Conservation (phyloP, 1,140 invertebrate species). For the Tetramorium parvispinum region DNA sequence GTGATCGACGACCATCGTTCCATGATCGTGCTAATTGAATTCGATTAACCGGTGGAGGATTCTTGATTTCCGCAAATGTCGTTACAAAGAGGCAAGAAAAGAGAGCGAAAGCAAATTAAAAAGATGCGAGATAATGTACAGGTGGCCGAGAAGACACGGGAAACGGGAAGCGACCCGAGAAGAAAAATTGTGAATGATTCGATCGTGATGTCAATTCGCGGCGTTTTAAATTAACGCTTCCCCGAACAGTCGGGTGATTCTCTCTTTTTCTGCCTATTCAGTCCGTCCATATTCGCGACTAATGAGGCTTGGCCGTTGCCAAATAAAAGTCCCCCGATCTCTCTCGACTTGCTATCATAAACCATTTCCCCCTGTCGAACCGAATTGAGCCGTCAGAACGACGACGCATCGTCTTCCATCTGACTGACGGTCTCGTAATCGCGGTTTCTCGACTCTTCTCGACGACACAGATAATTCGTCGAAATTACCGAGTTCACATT, state of each 20-base stretch:
- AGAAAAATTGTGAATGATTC: slow-evolving; percentile 34
- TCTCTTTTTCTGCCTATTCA: slow-evolving; percentile 61
- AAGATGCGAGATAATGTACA: neutral
- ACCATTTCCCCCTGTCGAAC: slow-evolving; percentile 48
- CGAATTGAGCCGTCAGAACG: slow-evolving; percentile 66
- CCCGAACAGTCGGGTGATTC: neutral
- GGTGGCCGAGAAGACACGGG: neutral
- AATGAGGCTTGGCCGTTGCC: slow-evolving; percentile 60
- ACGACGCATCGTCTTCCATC: slow-evolving; percentile 47
- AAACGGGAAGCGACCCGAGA: neutral
- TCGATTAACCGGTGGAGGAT: slow-evolving; percentile 12
- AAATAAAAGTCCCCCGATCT: slow-evolving; percentile 58
- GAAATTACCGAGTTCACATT: slow-evolving; percentile 14
- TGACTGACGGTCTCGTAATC: slow-evolving; percentile 70
- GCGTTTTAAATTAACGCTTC: slow-evolving; percentile 65
- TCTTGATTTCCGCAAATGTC: slow-evolving; percentile 28
- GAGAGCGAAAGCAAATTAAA: slow-evolving; percentile 60
- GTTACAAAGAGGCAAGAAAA: neutral
- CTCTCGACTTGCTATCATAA: slow-evolving; percentile 51
- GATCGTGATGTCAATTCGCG: slow-evolving; percentile 28
- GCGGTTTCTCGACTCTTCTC: slow-evolving; percentile 12
- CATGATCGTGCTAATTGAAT: slow-evolving; percentile 60
- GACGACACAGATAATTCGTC: slow-evolving; percentile 27
- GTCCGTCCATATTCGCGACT: slow-evolving; percentile 24
- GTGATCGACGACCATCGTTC: slow-evolving; percentile 55